Conservation (phyloP, 2,797 vertebrate species). For the Pygocentrus nattereri region DNA sequence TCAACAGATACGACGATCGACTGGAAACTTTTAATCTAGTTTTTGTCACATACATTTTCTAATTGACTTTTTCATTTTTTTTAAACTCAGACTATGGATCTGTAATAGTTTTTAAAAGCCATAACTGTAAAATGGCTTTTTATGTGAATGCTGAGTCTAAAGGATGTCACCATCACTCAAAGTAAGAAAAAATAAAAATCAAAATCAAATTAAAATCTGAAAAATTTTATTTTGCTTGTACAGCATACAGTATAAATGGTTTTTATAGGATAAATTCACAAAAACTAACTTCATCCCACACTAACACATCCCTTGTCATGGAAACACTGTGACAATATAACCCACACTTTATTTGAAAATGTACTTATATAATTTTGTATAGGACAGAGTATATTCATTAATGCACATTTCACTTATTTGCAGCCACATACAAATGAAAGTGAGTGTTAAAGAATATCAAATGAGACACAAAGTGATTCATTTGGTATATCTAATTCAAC, state of each 20-base stretch:
- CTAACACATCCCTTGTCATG: constrained; percentile 73
- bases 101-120: not conserved
- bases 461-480: constrained; percentile 34
- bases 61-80: not conserved
- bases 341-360: constrained; percentile 56
- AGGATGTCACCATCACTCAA: not conserved
- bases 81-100: not conserved
- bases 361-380: constrained; percentile 41
- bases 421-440: constrained; percentile 35
- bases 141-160: not conserved
- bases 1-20: not conserved
- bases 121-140: not conserved
- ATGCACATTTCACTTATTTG: constrained; percentile 22
- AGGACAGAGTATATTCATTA: constrained; percentile 14
- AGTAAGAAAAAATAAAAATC: not conserved
- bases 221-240: constrained; percentile 82
- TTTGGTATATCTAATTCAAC: not conserved
- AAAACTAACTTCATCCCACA: constrained; percentile 70
- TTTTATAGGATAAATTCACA: constrained; percentile 72
- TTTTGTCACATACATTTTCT: not conserved
- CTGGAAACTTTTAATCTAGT: not conserved
- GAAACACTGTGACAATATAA: constrained; percentile 72
- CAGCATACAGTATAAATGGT: constrained; percentile 82
- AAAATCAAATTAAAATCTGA: constrained; percentile 76
- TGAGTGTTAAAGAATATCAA: constrained; percentile 40